Evolutionary conservation across 2,113 vertebrate genomes (phyloP).

Genomic region (Carollia perspicillata): DNA sequence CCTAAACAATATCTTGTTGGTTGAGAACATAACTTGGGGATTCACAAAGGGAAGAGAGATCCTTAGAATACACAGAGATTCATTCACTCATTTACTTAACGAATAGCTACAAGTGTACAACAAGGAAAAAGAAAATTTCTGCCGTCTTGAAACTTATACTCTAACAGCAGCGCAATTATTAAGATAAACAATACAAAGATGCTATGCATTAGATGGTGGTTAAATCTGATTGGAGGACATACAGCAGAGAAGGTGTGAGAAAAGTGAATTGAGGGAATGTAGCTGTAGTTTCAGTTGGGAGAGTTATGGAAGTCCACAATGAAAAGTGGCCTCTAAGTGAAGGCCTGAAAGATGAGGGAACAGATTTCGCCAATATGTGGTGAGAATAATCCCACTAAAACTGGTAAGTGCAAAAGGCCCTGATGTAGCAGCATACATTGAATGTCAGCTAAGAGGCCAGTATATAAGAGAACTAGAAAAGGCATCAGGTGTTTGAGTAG

Average conservation of each 20-base stretch:
- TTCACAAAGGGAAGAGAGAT: neutral
- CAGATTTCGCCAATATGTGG: neutral
- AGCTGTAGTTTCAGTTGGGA: neutral
- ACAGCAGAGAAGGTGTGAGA: neutral
- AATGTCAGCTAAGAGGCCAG: neutral
- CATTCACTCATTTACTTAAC: neutral
- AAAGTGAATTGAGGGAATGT: neutral
- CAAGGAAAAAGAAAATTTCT: neutral
- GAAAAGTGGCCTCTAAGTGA: neutral
- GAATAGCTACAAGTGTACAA: neutral
- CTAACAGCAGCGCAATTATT: neutral
- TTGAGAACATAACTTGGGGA: neutral
- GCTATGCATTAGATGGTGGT: neutral
- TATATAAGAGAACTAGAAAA: neutral
- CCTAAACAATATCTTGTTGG: neutral
- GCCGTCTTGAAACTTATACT: neutral
- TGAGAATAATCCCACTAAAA: neutral
- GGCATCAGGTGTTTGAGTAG: neutral
- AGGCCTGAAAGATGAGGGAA: too few relatives aligned
- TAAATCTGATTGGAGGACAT: neutral
- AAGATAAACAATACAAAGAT: neutral
- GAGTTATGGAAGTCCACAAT: neutral
- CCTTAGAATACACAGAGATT: neutral
- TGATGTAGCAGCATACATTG: neutral
- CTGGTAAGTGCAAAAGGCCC: neutral